A percentile compares a stretch with the other conserved stretches of the same genome.
Evolutionary conservation across 2,888 invertebrate genomes (phyloP).

Genomic region (Lottia scabra): DNA sequence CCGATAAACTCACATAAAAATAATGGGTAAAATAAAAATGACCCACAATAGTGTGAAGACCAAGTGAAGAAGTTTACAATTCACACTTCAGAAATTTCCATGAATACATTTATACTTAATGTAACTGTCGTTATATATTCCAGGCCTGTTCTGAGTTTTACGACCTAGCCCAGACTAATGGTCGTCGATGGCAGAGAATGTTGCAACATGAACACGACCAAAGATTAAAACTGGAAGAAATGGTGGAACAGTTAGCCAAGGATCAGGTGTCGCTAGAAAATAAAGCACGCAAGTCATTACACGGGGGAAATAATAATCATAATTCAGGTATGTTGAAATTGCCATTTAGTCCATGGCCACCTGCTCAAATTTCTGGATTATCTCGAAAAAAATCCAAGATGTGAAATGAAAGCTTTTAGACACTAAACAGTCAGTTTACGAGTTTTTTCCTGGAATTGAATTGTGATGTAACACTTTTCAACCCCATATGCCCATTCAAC

Average conservation of each 20-base stretch:
- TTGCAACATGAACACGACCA: slow-evolving; percentile 96
- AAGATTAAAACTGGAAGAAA: slow-evolving; percentile 82
- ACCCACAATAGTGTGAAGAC: no score
- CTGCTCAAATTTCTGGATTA: no score
- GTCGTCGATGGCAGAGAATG: slow-evolving; percentile 91
- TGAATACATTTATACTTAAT: slow-evolving; percentile 10
- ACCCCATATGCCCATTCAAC: no score
- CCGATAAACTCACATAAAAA: no score
- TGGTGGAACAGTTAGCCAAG: slow-evolving; percentile 96
- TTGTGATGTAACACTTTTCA: no score
- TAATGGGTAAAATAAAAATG: no score
- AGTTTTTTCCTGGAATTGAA: no score
- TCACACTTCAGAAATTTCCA: not conserved
- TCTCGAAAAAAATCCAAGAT: no score
- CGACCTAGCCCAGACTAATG: slow-evolving; percentile 88
- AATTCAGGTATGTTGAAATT: no score
- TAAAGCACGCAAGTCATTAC: slow-evolving; percentile 64
- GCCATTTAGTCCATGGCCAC: no score
- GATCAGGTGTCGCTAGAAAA: slow-evolving; percentile 97
- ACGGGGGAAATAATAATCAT: slow-evolving; percentile 7
- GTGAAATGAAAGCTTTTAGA: no score
- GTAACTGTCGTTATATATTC: slow-evolving; percentile 13
- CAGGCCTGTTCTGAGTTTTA: slow-evolving; percentile 93
- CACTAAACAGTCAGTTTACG: no score
- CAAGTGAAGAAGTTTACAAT: not conserved